phyloP scores from a whole-genome alignment of 2,113 vertebrate genomes.

The Cinclus cinclus region DNA sequence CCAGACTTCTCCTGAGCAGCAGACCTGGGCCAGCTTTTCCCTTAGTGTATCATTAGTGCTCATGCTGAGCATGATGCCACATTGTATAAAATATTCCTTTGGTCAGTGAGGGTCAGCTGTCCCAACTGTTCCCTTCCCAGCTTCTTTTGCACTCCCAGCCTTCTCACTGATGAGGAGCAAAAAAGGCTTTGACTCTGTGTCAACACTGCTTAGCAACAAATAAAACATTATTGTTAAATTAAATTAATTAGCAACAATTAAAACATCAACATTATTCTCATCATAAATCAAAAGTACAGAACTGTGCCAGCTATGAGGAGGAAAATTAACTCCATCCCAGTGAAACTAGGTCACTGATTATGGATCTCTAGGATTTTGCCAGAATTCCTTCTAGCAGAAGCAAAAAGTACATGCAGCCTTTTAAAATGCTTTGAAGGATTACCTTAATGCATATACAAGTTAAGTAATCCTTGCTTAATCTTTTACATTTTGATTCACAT shows the following conservation, averaged over 20 bases:
- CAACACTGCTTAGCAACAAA: neutral
- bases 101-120: neutral
- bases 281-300: neutral
- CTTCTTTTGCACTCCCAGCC: neutral
- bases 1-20: neutral
- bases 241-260: neutral
- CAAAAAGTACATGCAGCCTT: neutral
- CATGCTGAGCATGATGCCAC: neutral
- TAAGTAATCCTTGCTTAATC: neutral
- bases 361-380: neutral
- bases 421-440: neutral
- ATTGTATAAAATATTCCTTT: neutral
- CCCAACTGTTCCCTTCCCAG: accelerated
- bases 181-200: neutral
- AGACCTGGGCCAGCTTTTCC: neutral
- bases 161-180: neutral
- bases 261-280: neutral
- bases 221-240: neutral
- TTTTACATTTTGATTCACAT: neutral
- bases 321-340: neutral
- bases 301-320: neutral
- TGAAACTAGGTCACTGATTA: neutral
- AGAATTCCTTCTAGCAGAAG: neutral
- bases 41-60: no score
- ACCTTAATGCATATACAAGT: neutral